Conservation (phyloP, 2,113 vertebrate genomes). For the Prolemur simus region DNA sequence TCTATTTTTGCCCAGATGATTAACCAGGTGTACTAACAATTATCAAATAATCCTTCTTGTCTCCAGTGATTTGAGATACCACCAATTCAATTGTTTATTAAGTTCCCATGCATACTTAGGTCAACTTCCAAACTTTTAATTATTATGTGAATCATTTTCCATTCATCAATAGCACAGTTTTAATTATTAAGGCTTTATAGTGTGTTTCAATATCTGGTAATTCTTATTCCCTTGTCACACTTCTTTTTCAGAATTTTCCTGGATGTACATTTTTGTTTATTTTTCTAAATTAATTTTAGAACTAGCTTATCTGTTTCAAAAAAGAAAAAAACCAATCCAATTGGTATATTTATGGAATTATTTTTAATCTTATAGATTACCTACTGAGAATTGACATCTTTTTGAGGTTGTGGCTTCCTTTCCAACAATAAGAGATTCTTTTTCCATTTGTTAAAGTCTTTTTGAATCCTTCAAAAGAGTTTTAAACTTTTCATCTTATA, state of each 20-base stretch:
- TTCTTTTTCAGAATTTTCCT: not conserved
- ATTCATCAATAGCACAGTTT: not conserved
- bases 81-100: not conserved
- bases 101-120: not conserved
- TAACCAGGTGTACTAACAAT: not conserved
- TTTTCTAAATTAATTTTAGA: conserved; percentile 22
- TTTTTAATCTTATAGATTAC: conserved; percentile 41
- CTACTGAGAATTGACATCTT: not conserved
- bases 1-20: not conserved
- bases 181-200: not conserved
- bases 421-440: not conserved
- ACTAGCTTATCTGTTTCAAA: not conserved
- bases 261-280: conserved; percentile 5
- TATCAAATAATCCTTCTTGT: not conserved
- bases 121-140: conserved; percentile 27
- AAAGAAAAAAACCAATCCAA: not conserved
- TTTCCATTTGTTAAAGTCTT: conserved; percentile 10
- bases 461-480: conserved; percentile 34
- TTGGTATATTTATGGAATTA: not conserved
- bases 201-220: not conserved
- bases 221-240: not conserved
- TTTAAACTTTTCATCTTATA: conserved; percentile 38
- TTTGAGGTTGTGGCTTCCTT: conserved; percentile 38
- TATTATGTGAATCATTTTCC: not conserved
- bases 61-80: not conserved